Base-by-base conservation (phyloP, 2,888 invertebrate genomes). In the Lottia gigantea region DNA sequence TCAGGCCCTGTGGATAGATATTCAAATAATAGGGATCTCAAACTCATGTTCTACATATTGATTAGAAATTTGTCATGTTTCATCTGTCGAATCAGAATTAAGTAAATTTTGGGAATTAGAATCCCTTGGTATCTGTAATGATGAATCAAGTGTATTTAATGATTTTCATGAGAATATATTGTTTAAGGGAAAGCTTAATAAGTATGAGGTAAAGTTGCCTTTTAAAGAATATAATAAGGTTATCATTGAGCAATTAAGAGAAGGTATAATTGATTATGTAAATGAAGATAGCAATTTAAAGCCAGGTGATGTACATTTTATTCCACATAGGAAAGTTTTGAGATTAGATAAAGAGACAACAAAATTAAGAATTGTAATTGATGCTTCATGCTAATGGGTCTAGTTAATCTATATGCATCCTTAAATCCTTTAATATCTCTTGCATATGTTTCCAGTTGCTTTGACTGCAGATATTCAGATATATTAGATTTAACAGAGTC, bases 161-260 rank as follows among this genome's bases (percentile, higher is more conserved):
- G 55, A 55, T 55, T 55, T 55, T 55, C n/a, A 19, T 55, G 19
- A 55, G n/a, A 19, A 49, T 4, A 55, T n/a, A 1, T 19, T 19
- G 4, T 55, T 55, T 55, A 12, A n/a, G n/a, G 55, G n/a, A 14
- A 14, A 19, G 6, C n/a, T 0, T 11, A n/a, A n/a, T n/a, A n/a
- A n/a, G n/a, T n/a, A n/a, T n/a, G n/a, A n/a, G n/a, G n/a, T n/a
- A n/a, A n/a, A n/a, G n/a, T 19, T 55, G 12, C 55, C 55, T 11
- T 55, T 55, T 55, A 55, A 55, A 55, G 55, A 55, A 19, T 55
- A 55, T 55, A 12, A 55, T 55, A 55, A 55, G n/a, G 19, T 55
- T 19, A 19, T 55, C 11, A 55, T 4, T 3, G 19, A 55, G 2
- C 19, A 55, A 19, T 16, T 49, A 19, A 16, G 15, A 49, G 19